phyloP scores from a whole-genome alignment of 2,113 vertebrate genomes.

The Prionailurus viverrinus region DNA sequence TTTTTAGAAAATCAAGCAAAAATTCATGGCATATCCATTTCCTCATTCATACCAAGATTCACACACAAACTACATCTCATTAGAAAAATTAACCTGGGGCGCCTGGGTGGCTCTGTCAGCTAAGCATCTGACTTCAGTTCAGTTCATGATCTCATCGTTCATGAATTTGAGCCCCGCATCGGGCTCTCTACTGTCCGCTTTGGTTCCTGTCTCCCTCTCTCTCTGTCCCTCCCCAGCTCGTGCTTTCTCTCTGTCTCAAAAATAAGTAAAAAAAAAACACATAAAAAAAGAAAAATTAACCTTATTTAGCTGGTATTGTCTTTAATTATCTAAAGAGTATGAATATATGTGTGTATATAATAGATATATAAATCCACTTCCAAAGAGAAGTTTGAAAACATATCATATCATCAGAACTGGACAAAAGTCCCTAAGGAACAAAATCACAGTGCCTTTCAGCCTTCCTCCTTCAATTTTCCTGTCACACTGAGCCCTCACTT shows the following conservation, averaged over 20 bases:
- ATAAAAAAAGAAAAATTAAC: not conserved
- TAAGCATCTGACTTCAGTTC: too few species aligned
- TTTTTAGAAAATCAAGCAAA: constrained; percentile 26
- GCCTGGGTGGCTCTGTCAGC: too few species aligned
- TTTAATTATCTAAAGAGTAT: constrained; percentile 5
- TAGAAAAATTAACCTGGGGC: not conserved
- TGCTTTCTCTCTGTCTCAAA: too few species aligned
- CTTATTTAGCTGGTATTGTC: constrained; percentile 20
- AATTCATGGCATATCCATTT: not conserved
- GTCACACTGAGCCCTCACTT: not conserved
- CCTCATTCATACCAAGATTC: constrained; percentile 12
- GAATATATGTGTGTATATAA: not conserved
- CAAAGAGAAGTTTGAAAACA: constrained; percentile 32
- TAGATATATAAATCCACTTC: not conserved
- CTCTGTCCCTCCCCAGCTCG: too few species aligned
- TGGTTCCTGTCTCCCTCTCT: too few species aligned
- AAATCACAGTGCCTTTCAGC: constrained; percentile 52
- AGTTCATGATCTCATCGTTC: too few species aligned
- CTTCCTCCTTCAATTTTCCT: constrained; percentile 55
- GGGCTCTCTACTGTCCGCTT: too few species aligned
- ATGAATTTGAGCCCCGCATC: too few species aligned
- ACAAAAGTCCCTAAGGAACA: constrained; percentile 4
- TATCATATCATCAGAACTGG: not conserved
- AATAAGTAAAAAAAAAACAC: too few species aligned
- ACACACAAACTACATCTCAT: not conserved